Base-by-base conservation (phyloP, 37 sponge, comb jelly and placozoan species). In the Diacarnus erythraeanus region DNA sequence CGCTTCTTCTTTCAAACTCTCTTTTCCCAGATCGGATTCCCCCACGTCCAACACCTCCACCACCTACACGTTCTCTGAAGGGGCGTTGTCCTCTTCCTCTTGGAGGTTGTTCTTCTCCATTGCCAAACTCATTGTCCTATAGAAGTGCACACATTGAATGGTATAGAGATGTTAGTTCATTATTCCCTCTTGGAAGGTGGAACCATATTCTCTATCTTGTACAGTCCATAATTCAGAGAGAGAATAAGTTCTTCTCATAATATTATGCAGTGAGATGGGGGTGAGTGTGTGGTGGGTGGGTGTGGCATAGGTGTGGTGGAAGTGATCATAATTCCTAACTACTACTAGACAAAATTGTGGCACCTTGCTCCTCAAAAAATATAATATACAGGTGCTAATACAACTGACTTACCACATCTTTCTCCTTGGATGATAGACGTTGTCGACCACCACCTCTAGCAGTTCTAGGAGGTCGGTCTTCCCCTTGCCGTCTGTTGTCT, bases 1-100 rank as follows among this genome's bases (percentile, higher is more conserved):
- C 95, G 75, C 93, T 91, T 58, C 94, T 68, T 57, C 95, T 65
- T 23, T 94, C 95, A 68, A 88, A 94, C 83, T 94, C 95, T 38
- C 95, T 80, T 64, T 94, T 94, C 44, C 94, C 94, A 47, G 80
- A 61, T 39, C 72, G 18, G 57, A 56, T 25, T 30, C 80, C 71
- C 20, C 71, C 73, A 37, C 64, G 59, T 0, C 35, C 65, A 56
- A 58, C 69, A 9, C 64, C 72, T 41, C 77, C 78, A 38, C 40
- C 64, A n/a, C n/a, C n/a, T n/a, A n/a, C n/a, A n/a, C 75, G 60
- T 20, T 36, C 59, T 31, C 72, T 17, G 33, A 73, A 63, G 2
- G 77, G 84, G 12, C 77, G 69, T 23, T 30, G 42, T 59, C 61
- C 77, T 57, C 69, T 35, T 36, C 57, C 71, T 42, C 75, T 56